Evolutionary conservation across 2,113 vertebrate species (phyloP).

Genomic region (Neomonachus schauinslandi): DNA sequence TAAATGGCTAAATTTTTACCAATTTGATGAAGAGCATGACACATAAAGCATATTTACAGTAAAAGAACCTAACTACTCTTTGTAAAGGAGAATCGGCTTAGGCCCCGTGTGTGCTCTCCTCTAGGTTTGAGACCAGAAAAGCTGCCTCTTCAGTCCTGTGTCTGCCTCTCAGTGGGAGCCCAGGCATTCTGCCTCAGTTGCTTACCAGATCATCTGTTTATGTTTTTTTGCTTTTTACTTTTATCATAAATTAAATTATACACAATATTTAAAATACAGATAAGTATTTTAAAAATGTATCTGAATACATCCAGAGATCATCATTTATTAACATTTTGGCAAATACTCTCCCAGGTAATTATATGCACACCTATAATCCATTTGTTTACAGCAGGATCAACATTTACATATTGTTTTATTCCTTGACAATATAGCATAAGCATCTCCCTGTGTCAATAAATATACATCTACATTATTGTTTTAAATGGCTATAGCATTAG

Average conservation of each 20-base stretch:
- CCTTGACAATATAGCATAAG: neutral
- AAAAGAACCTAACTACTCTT: neutral
- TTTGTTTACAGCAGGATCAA: neutral
- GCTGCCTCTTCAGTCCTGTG: neutral
- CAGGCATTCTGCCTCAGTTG: neutral
- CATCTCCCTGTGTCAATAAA: neutral
- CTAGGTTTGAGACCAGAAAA: neutral
- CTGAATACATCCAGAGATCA: neutral
- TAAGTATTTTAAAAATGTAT: neutral
- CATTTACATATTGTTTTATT: neutral
- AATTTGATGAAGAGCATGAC: neutral
- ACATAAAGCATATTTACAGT: neutral
- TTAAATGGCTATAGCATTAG: neutral
- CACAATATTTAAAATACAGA: neutral
- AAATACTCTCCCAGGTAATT: neutral
- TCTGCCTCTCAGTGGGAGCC: neutral
- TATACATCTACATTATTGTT: neutral
- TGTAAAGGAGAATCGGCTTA: neutral
- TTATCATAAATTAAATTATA: neutral
- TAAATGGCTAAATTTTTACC: neutral
- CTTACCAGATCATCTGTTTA: neutral
- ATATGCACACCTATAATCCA: neutral
- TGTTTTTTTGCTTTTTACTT: neutral
- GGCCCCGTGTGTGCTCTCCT: neutral
- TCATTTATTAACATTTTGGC: neutral